Base-by-base conservation (phyloP, 2,888 invertebrate species). In the Acleris sparsana region DNA sequence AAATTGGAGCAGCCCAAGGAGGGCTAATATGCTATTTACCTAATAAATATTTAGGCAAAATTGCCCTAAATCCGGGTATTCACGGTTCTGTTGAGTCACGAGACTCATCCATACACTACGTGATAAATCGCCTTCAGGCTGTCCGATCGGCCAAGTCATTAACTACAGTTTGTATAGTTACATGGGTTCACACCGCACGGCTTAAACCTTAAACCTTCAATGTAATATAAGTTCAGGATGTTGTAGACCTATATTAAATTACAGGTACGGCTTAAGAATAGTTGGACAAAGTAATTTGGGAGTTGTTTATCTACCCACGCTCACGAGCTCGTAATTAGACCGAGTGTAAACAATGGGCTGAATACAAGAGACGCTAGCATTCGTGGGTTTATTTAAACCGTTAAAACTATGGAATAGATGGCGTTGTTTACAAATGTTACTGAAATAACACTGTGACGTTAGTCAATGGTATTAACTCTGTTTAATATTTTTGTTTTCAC, bases 101-200 rank as follows among this genome's bases (percentile, higher is more conserved):
- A 70, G 75, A 48, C 61, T 62, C 60, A 57, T 62, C 66, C 55
- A 66, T 66, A 66, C 65, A 74, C 78, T 82, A 80, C 79, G 82
- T 87, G 84, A 89, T 87, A 83, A 86, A 89, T 89, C 77, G 78
- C 80, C 73, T 69, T 69, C 73, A 75, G 76, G 66, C 62, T 71
- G 71, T 74, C 71, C 72, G 74, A 81, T 78, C 68, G 79, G 79
- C 73, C 73, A 69, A 77, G 79, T 82, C 85, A 85, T 86, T 85
- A 86, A 82, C 82, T 77, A 81, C 77, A 80, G 85, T 87, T 87
- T 84, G 84, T 84, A 80, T 82, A 83, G 84, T 78, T 82, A 82
- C 73, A 13, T 68, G 70, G 72, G 68, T 73, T 73, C n/a, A 73
- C 66, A 73, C 73, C 78, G 77, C 80, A 73, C 84, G 85, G 84